Evolutionary conservation across 1,140 invertebrate species (phyloP), one percentile per base, ranked within the genome.

Genomic region (Spodoptera litura): DNA sequence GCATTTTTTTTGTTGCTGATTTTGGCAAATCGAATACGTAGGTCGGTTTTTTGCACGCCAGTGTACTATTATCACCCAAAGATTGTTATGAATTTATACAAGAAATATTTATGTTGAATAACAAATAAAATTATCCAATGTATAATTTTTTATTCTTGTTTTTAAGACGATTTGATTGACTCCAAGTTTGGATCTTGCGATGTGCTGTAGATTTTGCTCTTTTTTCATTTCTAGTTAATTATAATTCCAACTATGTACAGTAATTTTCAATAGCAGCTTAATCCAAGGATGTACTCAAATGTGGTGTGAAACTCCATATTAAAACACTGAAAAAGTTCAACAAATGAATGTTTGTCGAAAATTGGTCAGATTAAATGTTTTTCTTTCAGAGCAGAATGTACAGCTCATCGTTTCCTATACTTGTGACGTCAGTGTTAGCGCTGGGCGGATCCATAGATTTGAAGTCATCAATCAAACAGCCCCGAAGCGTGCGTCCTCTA

Each of bases 31-130:
- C 13, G 6, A 49, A 74, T 61, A 74, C 53, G 68, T 53, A 56
- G 20, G 51, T 20, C 35, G 71, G 11, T 77, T 62, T 81, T 56
- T 44, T 79, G 66, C 78, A 53, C 74, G 74, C 55, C 79, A 72
- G 61, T 78, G 74, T 79, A 92, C 87, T 90, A 92, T 89, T 93
- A 92, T 91, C 91, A 93, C 90, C 93, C 93, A 94, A 94, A 94
- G 93, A 94, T 94, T 94, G 93, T 93, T 94, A 93, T 94, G 89
- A 93, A 94, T 94, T 93, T 94, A 93, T 94, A 93, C 91, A 94
- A 93, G 80, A 90, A 91, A 94, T 94, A 93, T 94, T 93, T 94
- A 94, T 93, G 93, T 94, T 94, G 89, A 92, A 93, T 91, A 91
- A 94, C 88, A 92, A 94, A 94, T 93, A 94, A 93, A 94, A 93